These are phyloP conservation scores for Athalia circularis DNA, from an alignment of 2,888 invertebrate genomes.

Conservation along the genomic window DNA sequence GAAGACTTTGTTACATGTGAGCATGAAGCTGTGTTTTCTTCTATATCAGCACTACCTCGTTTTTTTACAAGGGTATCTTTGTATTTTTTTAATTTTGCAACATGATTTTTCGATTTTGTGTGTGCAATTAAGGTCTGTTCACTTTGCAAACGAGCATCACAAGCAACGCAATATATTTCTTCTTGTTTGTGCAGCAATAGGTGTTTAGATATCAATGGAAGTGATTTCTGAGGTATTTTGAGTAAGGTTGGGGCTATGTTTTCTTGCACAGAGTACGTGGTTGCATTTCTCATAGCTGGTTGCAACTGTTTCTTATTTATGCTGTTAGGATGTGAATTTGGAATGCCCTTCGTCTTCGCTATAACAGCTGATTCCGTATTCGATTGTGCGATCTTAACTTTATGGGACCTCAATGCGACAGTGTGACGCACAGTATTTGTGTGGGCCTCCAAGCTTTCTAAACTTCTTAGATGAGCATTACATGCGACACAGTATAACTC, in stretches of 20 bases:
- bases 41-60: neutral
- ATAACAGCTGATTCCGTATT: neutral
- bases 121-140: neutral
- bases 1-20: neutral
- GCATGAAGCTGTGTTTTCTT: neutral
- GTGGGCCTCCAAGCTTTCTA: constrained; percentile 2
- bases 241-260: neutral
- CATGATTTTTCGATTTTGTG: neutral
- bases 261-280: neutral
- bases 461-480: neutral
- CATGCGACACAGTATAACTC: constrained; percentile 28
- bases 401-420: constrained; percentile 18
- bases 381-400: neutral
- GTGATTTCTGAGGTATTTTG: neutral
- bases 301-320: neutral
- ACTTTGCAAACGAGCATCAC: neutral
- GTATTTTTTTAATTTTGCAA: neutral
- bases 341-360: neutral
- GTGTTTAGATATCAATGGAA: constrained; percentile 12
- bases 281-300: neutral
- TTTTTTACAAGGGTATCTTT: neutral
- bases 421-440: constrained; percentile 1
- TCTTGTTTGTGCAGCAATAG: neutral
- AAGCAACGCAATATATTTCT: constrained; percentile 33
- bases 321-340: neutral